phyloP scores from a whole-genome alignment of 2,797 vertebrate species.

The Denticeps clupeoides region DNA sequence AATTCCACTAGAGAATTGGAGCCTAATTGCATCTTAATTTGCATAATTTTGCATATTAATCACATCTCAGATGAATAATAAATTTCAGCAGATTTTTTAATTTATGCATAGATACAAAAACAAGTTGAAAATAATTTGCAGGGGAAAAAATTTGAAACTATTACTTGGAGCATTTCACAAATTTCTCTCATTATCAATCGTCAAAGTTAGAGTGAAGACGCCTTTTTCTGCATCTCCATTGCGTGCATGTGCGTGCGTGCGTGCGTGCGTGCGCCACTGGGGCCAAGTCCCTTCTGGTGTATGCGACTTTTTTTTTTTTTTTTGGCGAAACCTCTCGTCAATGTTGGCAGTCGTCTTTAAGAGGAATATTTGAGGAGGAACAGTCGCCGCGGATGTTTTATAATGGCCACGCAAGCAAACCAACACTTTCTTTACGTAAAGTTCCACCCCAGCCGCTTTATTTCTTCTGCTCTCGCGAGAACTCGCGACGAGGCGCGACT shows the following conservation, averaged over 20 bases:
- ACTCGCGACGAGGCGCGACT: too few relatives aligned
- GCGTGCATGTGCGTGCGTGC: background rate
- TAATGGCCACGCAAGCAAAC: too few relatives aligned
- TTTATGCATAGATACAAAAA: slow-evolving; percentile 97
- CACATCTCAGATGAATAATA: slow-evolving; percentile 99
- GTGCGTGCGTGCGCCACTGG: too few relatives aligned
- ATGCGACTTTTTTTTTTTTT: too few relatives aligned
- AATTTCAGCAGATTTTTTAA: slow-evolving; percentile 99
- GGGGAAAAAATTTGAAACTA: slow-evolving; percentile 72
- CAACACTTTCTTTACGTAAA: too few relatives aligned
- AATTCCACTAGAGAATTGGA: slow-evolving; percentile 99
- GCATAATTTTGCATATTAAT: slow-evolving; percentile 99
- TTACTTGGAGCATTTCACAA: slow-evolving; percentile 87
- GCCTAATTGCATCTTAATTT: slow-evolving; percentile 99
- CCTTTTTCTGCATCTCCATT: slow-evolving; percentile 26
- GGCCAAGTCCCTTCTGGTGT: too few relatives aligned
- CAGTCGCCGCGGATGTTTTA: too few relatives aligned
- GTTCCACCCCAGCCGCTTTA: too few relatives aligned
- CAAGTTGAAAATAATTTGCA: slow-evolving; percentile 92
- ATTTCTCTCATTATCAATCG: slow-evolving; percentile 86
- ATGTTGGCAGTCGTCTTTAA: too few relatives aligned
- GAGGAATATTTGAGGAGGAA: too few relatives aligned
- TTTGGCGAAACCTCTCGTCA: too few relatives aligned
- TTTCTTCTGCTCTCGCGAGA: too few relatives aligned
- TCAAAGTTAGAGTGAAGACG: slow-evolving; percentile 62